Evolutionary conservation across 2,888 invertebrate genomes (phyloP).

Genomic region (Sphinx pinastri): DNA sequence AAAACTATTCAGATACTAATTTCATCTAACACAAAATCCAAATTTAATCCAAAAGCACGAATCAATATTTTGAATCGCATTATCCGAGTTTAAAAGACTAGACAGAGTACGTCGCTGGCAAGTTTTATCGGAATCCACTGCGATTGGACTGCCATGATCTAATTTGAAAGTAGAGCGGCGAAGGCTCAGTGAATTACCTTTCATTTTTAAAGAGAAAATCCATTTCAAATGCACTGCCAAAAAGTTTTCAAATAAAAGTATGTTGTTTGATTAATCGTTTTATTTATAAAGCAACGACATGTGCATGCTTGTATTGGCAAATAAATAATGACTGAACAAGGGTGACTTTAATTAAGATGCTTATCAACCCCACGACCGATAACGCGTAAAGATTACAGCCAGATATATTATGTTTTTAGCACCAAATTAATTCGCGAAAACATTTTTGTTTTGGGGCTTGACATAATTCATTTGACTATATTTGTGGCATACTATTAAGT

Average conservation of each 20-base stretch:
- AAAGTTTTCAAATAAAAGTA: not conserved
- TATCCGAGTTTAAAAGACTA: constrained; percentile 4
- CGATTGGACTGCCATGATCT: constrained; percentile 15
- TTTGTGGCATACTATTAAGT: too few species aligned
- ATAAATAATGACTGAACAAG: not conserved
- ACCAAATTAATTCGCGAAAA: not conserved
- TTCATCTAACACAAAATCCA: not conserved
- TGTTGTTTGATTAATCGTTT: not conserved
- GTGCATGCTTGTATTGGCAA: not conserved
- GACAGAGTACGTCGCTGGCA: not conserved
- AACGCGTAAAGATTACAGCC: constrained; percentile 32
- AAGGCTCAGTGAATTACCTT: constrained; percentile 6
- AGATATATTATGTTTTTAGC: not conserved
- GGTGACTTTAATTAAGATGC: constrained; percentile 15
- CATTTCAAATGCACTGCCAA: not conserved
- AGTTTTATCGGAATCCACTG: not conserved
- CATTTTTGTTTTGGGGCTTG: not conserved
- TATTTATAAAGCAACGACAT: not conserved
- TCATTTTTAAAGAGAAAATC: not conserved
- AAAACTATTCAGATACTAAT: not conserved
- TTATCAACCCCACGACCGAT: constrained; percentile 1
- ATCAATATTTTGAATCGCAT: not conserved
- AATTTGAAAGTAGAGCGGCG: constrained; percentile 3
- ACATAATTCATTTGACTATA: too few species aligned
- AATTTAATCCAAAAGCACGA: not conserved